Conservation (phyloP, 2,797 vertebrate genomes). For the Pygocentrus nattereri region DNA sequence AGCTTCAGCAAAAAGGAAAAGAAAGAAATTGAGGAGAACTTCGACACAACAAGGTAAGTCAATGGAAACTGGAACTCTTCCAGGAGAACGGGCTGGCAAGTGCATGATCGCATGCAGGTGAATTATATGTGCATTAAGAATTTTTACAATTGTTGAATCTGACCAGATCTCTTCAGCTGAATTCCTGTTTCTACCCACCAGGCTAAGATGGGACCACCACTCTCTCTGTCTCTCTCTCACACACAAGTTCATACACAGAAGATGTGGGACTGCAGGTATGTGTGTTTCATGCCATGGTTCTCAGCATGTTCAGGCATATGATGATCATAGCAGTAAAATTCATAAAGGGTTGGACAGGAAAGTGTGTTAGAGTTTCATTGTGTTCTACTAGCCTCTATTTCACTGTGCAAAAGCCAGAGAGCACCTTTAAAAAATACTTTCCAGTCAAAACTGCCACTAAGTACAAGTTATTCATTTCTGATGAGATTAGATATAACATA, state of each 20-base stretch:
- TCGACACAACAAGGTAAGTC: background rate
- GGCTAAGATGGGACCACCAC: background rate
- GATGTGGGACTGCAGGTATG: slow-evolving; percentile 35
- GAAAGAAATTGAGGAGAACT: background rate
- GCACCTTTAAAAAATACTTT: too few relatives aligned
- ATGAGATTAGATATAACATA: too few relatives aligned
- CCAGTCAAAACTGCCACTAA: too few relatives aligned
- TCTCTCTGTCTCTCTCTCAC: background rate
- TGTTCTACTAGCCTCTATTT: background rate
- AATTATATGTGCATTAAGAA: background rate
- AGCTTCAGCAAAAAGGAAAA: background rate
- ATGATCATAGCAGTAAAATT: background rate
- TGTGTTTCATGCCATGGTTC: background rate
- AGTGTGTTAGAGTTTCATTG: background rate
- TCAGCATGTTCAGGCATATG: background rate
- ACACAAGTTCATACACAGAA: background rate
- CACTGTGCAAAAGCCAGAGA: too few relatives aligned
- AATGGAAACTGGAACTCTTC: background rate
- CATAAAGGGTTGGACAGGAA: background rate
- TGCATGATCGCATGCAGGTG: background rate
- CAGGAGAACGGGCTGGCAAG: background rate
- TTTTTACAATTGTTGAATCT: slow-evolving; percentile 57
- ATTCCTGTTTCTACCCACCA: background rate
- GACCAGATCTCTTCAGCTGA: background rate
- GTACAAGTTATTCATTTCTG: too few relatives aligned